A percentile compares a stretch with the other conserved stretches of the same genome.
Evolutionary conservation across 2,797 vertebrate species (phyloP).

Genomic region (Mallotus villosus): DNA sequence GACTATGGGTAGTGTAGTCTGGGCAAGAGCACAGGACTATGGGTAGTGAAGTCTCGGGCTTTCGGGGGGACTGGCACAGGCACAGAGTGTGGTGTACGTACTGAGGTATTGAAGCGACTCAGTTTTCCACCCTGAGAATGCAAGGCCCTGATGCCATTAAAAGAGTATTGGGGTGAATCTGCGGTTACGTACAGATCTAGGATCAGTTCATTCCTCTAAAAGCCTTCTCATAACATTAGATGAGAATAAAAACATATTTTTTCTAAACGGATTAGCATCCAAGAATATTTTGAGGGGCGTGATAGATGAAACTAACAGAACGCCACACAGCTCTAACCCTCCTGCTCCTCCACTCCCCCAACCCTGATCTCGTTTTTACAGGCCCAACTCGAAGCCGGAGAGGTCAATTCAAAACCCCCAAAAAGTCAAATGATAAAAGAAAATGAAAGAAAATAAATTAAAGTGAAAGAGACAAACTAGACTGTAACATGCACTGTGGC

Average conservation of each 20-base stretch:
- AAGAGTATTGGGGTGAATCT: neutral
- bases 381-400: constrained; percentile 61
- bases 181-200: neutral
- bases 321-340: constrained; percentile 15
- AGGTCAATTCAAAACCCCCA: constrained; percentile 44
- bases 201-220: neutral
- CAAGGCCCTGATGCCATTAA: neutral
- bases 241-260: neutral
- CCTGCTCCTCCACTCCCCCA: constrained; percentile 26
- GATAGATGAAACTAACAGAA: no score
- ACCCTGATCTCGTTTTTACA: constrained; percentile 56
- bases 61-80: constrained; percentile 30
- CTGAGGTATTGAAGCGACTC: constrained; percentile 13
- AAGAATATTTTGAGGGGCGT: neutral
- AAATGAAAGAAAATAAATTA: constrained; percentile 47
- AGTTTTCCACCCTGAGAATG: neutral
- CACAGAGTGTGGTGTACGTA: constrained; percentile 28
- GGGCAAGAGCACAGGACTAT: constrained; percentile 39
- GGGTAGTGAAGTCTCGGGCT: constrained; percentile 13
- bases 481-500: constrained; percentile 55
- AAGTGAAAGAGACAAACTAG: constrained; percentile 42
- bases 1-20: constrained; percentile 29
- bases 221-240: neutral
- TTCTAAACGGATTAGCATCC: neutral
- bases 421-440: constrained; percentile 26